Conservation (phyloP, 1,140 invertebrate species). For the Eriocheir sinensis region DNA sequence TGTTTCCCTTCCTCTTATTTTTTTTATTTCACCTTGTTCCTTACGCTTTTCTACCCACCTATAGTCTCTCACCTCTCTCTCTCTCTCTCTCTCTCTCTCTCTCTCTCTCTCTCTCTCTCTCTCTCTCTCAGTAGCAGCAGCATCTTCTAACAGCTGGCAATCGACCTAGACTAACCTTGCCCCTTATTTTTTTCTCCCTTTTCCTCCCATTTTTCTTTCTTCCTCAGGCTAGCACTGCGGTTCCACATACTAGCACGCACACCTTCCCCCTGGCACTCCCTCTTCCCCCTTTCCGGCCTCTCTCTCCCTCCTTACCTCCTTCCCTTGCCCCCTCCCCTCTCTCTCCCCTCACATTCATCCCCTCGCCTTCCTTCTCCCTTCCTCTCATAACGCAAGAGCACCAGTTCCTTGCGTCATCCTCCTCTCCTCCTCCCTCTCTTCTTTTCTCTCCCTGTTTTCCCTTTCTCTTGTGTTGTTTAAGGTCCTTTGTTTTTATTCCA, state of each 20-base stretch:
- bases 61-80: not conserved
- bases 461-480: too few relatives aligned
- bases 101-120: too few relatives aligned
- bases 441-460: not conserved
- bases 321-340: not conserved
- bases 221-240: not conserved
- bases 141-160: not conserved
- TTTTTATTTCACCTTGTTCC: too few relatives aligned
- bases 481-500: too few relatives aligned
- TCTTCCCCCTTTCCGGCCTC: not conserved
- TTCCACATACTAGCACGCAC: not conserved
- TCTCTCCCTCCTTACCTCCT: not conserved
- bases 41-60: too few relatives aligned
- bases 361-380: not conserved
- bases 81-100: conserved; percentile 18
- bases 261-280: not conserved
- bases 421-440: conserved; percentile 33
- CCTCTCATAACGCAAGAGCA: not conserved
- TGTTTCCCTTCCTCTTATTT: not conserved
- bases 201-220: not conserved
- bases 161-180: not conserved
- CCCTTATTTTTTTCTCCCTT: not conserved
- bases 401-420: not conserved
- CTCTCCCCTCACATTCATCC: too few relatives aligned
- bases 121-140: too few relatives aligned